A percentile compares a stretch with the other conserved stretches of the same genome.
These are phyloP conservation scores for Dryococelus australis DNA, from an alignment of 2,888 invertebrate genomes.

Conservation along the genomic window DNA sequence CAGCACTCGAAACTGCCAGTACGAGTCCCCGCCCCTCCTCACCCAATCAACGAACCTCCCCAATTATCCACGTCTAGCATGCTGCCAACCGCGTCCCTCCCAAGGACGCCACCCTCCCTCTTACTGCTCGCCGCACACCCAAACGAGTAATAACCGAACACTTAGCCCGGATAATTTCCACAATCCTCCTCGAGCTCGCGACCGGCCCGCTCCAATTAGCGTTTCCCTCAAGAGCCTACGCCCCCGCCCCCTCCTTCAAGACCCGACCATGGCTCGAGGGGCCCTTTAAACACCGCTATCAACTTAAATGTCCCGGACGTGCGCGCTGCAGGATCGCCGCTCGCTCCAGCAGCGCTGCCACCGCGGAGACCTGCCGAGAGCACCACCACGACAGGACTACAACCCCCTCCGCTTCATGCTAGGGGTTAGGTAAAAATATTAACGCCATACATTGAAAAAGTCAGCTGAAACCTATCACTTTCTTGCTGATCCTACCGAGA, in stretches of 20 bases:
- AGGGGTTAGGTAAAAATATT: no score
- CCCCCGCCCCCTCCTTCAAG: background rate
- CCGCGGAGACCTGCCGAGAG: no score
- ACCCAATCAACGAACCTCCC: background rate
- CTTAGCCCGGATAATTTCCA: conserved; percentile 11
- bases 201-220: background rate
- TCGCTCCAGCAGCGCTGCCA: no score
- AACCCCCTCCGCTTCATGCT: no score
- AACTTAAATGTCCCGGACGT: background rate
- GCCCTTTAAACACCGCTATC: background rate
- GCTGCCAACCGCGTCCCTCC: background rate
- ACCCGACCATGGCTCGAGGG: background rate
- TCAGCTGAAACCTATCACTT: no score
- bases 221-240: background rate
- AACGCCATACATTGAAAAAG: no score
- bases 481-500: no score
- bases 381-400: no score
- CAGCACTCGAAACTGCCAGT: background rate
- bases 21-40: background rate
- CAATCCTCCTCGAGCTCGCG: background rate
- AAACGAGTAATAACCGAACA: conserved; percentile 16
- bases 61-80: background rate
- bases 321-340: background rate
- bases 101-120: background rate
- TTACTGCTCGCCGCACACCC: background rate